Evolutionary conservation across 2,888 invertebrate genomes (phyloP).

Genomic region (Yponomeuta sedellus): DNA sequence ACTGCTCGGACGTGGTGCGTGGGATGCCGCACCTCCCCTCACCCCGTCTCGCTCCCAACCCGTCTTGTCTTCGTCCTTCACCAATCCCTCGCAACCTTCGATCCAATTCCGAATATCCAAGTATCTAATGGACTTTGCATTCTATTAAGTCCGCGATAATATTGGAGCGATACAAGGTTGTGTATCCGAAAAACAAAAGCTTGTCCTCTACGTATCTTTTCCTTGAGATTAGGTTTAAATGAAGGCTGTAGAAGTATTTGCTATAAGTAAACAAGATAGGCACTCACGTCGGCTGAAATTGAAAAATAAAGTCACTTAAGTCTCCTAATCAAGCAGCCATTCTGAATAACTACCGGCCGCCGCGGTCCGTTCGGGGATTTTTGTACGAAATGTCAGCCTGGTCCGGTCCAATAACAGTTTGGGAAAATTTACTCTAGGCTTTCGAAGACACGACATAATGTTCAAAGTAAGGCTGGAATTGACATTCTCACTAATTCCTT

Average conservation of each 20-base stretch:
- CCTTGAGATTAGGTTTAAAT: neutral
- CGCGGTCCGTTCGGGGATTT: slow-evolving; percentile 62
- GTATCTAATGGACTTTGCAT: slow-evolving; percentile 56
- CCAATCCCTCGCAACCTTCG: slow-evolving; percentile 71
- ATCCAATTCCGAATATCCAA: slow-evolving; percentile 70
- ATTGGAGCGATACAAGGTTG: slow-evolving; percentile 18
- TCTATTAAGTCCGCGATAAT: slow-evolving; percentile 47
- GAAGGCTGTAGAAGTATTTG: neutral
- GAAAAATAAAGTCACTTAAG: slow-evolving; percentile 69
- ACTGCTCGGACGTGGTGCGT: slow-evolving; percentile 72
- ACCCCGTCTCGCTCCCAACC: slow-evolving; percentile 35
- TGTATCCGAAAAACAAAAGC: slow-evolving; percentile 8
- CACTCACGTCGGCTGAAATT: slow-evolving; percentile 54
- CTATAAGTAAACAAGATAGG: slow-evolving; percentile 16
- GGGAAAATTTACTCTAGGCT: slow-evolving; percentile 62
- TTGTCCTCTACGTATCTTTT: slow-evolving; percentile 4
- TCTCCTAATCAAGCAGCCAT: slow-evolving; percentile 73
- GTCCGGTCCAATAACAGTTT: slow-evolving; percentile 65
- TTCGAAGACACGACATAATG: neutral
- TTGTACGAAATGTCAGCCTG: slow-evolving; percentile 54
- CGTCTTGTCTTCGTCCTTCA: slow-evolving; percentile 61
- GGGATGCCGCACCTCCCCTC: slow-evolving; percentile 33
- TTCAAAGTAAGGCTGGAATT: neutral
- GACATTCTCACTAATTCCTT: neutral
- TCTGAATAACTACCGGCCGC: slow-evolving; percentile 56